Conservation (phyloP, 2,113 vertebrate species). For the Reinhardtius hippoglossoides region DNA sequence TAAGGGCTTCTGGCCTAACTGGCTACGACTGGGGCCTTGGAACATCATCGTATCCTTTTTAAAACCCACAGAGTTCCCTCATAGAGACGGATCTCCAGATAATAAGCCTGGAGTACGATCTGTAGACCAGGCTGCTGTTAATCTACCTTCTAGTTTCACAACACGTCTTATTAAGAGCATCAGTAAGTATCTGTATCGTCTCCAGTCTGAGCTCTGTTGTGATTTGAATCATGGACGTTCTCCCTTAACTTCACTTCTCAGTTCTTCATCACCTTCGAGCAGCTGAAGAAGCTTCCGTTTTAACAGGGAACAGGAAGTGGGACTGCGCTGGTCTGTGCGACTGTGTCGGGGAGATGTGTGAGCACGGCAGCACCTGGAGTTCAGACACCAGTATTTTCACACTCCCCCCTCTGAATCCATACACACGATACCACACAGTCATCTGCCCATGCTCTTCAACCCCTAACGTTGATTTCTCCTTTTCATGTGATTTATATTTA, state of each 20-base stretch:
- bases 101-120: too few species aligned
- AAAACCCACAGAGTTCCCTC: too few species aligned
- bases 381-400: slow-evolving; percentile 46
- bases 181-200: too few species aligned
- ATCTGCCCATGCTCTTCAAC: slow-evolving; percentile 20
- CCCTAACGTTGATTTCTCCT: background rate
- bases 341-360: slow-evolving; percentile 35
- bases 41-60: slow-evolving; percentile 98
- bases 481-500: background rate
- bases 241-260: slow-evolving; percentile 53
- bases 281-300: slow-evolving; percentile 94
- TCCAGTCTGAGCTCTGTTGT: background rate
- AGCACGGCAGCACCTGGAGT: slow-evolving; percentile 41
- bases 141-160: too few species aligned
- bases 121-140: too few species aligned
- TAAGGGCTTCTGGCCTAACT: slow-evolving; percentile 98
- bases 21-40: slow-evolving; percentile 97
- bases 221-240: background rate
- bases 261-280: slow-evolving; percentile 99
- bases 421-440: slow-evolving; percentile 8
- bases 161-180: too few species aligned
- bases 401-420: slow-evolving; percentile 28
- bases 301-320: slow-evolving; percentile 68
- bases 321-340: slow-evolving; percentile 17
- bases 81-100: too few species aligned